Conservation (phyloP, 2,797 vertebrate genomes). For the Syngnathus rostellatus region DNA sequence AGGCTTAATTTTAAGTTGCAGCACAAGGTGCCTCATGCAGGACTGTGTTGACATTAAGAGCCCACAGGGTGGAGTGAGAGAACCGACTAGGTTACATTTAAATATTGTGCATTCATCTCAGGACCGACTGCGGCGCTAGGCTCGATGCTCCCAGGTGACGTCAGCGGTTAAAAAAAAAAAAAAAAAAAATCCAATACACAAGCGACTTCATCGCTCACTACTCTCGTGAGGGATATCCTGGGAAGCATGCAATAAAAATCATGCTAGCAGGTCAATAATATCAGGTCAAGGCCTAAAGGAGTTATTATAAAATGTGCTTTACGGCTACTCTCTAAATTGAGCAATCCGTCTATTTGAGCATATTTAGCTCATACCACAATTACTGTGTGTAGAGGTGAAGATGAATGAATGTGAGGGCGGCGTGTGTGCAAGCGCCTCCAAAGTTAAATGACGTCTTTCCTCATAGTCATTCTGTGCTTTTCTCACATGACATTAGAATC, state of each 20-base stretch:
- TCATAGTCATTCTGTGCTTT: slow-evolving; percentile 3
- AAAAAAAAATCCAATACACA: slow-evolving; percentile 1
- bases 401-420: not conserved
- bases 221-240: slow-evolving; percentile 34
- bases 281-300: not conserved
- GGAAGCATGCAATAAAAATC: slow-evolving; percentile 12
- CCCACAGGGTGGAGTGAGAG: slow-evolving; percentile 69
- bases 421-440: not conserved
- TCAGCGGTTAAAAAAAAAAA: slow-evolving; percentile 49
- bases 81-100: slow-evolving; percentile 62
- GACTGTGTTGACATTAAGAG: slow-evolving; percentile 49
- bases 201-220: not conserved
- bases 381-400: slow-evolving; percentile 23
- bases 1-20: not conserved
- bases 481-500: slow-evolving; percentile 24
- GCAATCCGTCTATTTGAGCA: not conserved
- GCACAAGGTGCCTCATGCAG: slow-evolving; percentile 8
- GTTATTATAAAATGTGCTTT: not conserved
- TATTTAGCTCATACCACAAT: not conserved
- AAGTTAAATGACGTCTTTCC: not conserved
- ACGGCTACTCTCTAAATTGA: not conserved
- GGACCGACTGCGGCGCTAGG: slow-evolving; percentile 69
- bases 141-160: slow-evolving; percentile 61
- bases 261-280: not conserved
- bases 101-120: slow-evolving; percentile 80